Conservation (phyloP, 2,888 invertebrate species). For the Loripinus fragilis region DNA sequence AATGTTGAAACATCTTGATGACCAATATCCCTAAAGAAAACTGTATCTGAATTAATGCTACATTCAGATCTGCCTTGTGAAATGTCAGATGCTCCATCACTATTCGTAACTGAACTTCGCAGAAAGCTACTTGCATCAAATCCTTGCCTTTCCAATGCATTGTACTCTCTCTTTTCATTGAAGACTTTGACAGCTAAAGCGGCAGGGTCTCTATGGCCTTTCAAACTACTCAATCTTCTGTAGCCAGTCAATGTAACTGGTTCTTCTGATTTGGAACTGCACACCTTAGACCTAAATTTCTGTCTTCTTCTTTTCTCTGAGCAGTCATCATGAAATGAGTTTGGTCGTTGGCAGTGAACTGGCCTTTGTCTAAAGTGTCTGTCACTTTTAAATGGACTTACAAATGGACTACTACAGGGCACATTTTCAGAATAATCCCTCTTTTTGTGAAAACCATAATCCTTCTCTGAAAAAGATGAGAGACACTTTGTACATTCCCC, state of each 20-base stretch:
- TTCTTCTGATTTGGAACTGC: neutral
- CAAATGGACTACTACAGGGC: constrained; percentile 14
- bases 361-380: constrained; percentile 6
- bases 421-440: too few species aligned
- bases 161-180: neutral
- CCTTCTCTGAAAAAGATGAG: neutral
- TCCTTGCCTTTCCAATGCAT: neutral
- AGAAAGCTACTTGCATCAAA: too few species aligned
- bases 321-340: constrained; percentile 29
- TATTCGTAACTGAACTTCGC: too few species aligned
- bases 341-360: neutral
- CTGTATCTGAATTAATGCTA: neutral
- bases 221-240: constrained; percentile 10
- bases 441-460: neutral
- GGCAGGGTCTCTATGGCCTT: too few species aligned
- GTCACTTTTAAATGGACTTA: constrained; percentile 27
- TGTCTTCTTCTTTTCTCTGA: constrained; percentile 53
- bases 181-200: too few species aligned
- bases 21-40: neutral
- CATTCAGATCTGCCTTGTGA: neutral
- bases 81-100: neutral
- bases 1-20: neutral
- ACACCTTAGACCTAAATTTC: neutral
- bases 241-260: constrained; percentile 36
- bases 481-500: neutral